Evolutionary conservation across 2,888 invertebrate species (phyloP).

Genomic region (Rhagonycha lutea): DNA sequence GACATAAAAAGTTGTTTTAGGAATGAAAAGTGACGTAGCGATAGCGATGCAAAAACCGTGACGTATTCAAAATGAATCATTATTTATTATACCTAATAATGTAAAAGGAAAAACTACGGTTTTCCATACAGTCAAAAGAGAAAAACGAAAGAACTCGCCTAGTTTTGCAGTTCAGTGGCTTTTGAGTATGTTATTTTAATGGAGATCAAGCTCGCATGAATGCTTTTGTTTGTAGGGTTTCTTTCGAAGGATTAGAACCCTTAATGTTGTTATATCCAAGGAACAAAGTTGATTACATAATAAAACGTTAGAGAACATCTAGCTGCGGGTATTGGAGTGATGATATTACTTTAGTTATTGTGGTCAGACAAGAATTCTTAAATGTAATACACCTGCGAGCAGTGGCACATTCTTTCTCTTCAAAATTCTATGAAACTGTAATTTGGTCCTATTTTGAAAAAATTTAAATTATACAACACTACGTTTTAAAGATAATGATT

Average conservation of each 20-base stretch:
- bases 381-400: conserved; percentile 26
- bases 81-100: not conserved
- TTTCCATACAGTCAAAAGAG: not conserved
- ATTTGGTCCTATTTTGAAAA: not conserved
- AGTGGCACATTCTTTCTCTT: not conserved
- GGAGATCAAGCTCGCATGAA: conserved; percentile 28
- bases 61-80: conserved; percentile 3
- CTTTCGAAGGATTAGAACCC: conserved; percentile 16
- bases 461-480: not conserved
- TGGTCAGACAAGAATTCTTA: conserved; percentile 25
- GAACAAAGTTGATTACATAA: conserved; percentile 4
- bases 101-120: not conserved
- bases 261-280: conserved; percentile 11
- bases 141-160: not conserved
- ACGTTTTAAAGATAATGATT: not conserved
- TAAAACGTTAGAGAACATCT: conserved; percentile 6
- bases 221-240: conserved; percentile 22
- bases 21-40: conserved; percentile 21
- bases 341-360: conserved; percentile 23
- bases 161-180: conserved; percentile 1
- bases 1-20: conserved; percentile 20
- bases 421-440: not conserved
- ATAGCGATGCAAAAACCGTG: conserved; percentile 13
- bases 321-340: conserved; percentile 17
- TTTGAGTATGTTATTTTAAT: conserved; percentile 13